Base-by-base conservation (phyloP, 2,113 vertebrate species). In the Zootoca vivipara region DNA sequence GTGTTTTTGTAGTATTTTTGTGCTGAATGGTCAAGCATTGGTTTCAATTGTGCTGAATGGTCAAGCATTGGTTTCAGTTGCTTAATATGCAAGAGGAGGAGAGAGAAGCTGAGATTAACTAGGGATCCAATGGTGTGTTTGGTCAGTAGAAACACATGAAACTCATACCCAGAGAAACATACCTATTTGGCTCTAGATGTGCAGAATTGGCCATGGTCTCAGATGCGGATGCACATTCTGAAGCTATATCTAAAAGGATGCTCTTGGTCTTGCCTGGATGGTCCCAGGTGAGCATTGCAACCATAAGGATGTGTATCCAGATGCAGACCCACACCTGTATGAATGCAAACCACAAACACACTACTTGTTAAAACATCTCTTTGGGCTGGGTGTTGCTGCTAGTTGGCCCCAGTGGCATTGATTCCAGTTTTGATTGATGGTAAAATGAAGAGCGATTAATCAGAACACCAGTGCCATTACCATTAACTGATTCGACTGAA, bases 361-460 rank as follows among this genome's bases (percentile, higher is more conserved):
- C 30, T 33, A 22, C 18, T 67, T n/a, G 78, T 83, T 84, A 80
- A 52, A 52, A 52, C 2, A 0, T 52, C 46, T 52, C 46, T 52
- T 52, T 52, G 46, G 46, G 46, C 46, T 52, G 46, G 46, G 46
- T 52, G 9, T 52, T 52, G 46, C 46, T 52, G 46, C 46, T 52
- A 52, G 46, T 12, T 52, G 46, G 33, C 67, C 85, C 70, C 82
- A 81, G 75, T 33, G 78, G 83, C 73, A 81, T 90, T 87, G 84
- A 87, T 79, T 89, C 84, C 83, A 91, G 90, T 93, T 86, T 81
- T 0, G 30, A 89, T 88, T 78, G 30, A 52, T 33, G 69, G 67
- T 46, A 84, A 84, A 56, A 58, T 91, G 89, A 87, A 82, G 65
- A 20, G 26, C 78, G 86, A 91, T 91, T 93, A 78, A 91, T 92